Evolutionary conservation across 2,888 invertebrate species (phyloP).

Genomic region (Amphimallon solstitiale): DNA sequence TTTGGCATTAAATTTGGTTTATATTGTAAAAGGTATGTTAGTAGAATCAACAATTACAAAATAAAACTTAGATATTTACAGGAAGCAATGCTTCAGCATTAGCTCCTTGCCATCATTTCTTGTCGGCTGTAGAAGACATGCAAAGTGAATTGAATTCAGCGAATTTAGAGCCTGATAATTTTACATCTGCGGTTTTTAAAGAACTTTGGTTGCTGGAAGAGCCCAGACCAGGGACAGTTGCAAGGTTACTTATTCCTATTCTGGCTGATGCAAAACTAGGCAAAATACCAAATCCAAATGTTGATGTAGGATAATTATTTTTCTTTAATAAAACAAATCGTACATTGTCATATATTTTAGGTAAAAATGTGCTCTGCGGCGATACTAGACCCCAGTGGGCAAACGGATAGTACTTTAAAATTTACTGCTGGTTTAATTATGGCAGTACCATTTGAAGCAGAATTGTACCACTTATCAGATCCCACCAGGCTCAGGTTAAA

Average conservation of each 20-base stretch:
- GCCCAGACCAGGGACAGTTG: conserved; percentile 85
- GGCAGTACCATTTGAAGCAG: conserved; percentile 87
- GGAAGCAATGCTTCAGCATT: conserved; percentile 79
- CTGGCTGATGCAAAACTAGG: conserved; percentile 76
- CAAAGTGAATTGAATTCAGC: conserved; percentile 62
- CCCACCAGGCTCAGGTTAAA: conserved; percentile 81
- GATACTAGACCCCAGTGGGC: conserved; percentile 86
- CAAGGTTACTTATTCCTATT: conserved; percentile 80
- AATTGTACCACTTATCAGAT: conserved; percentile 81
- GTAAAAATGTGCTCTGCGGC: conserved; percentile 83
- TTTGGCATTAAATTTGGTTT: conserved; percentile 81
- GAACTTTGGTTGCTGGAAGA: conserved; percentile 82
- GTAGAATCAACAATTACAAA: not conserved
- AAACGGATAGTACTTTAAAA: conserved; percentile 83
- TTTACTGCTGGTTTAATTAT: conserved; percentile 93
- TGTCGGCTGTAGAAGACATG: conserved; percentile 71
- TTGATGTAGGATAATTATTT: conserved; percentile 63
- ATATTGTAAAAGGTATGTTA: conserved; percentile 67
- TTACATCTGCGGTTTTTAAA: conserved; percentile 82
- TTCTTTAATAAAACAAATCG: not conserved
- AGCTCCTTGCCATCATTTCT: conserved; percentile 78
- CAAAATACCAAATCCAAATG: conserved; percentile 74
- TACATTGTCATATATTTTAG: conserved; percentile 57
- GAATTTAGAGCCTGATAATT: conserved; percentile 78
- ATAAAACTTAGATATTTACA: conserved; percentile 52